phyloP scores from a whole-genome alignment of 2,888 invertebrate genomes.

The Pristionchus arcanus region DNA sequence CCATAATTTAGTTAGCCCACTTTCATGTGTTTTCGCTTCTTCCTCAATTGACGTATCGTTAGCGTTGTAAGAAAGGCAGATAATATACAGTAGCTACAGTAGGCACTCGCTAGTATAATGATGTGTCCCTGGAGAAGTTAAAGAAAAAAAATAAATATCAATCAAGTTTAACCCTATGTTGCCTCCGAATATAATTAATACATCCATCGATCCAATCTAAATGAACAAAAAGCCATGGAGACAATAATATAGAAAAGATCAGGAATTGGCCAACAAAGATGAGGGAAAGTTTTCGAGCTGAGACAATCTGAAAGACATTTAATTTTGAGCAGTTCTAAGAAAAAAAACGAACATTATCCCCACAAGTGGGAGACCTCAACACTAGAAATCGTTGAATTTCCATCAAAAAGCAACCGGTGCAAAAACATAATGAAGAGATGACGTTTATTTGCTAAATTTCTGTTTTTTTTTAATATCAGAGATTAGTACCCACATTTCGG shows the following conservation, averaged over 20 bases:
- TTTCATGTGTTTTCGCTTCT: not conserved
- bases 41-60: not conserved
- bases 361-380: not conserved
- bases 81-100: not conserved
- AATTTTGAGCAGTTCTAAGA: not conserved
- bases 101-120: not conserved
- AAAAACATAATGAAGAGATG: not conserved
- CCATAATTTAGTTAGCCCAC: not conserved
- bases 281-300: not conserved
- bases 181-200: not conserved
- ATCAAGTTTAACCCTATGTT: not conserved
- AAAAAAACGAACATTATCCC: constrained; percentile 1
- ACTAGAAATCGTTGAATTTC: constrained; percentile 7
- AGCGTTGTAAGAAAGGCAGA: not conserved
- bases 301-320: no score
- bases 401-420: not conserved
- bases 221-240: not conserved
- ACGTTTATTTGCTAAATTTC: not conserved
- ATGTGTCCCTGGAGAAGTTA: not conserved
- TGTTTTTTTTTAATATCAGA: not conserved
- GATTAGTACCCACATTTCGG: not conserved
- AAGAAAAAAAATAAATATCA: not conserved
- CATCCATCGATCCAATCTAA: not conserved
- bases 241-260: not conserved
- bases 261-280: not conserved